Conservation (phyloP, 2,888 invertebrate genomes). For the Antheraea assamensis region DNA sequence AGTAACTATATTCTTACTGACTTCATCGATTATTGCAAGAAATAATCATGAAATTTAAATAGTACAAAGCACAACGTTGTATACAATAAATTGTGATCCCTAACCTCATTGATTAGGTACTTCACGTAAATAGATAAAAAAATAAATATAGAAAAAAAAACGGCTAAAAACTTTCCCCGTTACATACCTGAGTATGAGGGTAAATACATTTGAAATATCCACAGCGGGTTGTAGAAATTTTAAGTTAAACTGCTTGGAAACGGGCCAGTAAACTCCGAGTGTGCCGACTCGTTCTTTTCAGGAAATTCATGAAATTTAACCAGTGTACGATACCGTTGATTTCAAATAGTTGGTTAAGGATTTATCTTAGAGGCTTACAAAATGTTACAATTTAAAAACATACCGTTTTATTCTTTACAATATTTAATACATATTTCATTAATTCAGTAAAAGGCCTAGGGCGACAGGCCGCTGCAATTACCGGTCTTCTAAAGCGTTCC, state of each 20-base stretch:
- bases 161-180: neutral
- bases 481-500: too few species aligned
- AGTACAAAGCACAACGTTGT: neutral
- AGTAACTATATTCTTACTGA: too few species aligned
- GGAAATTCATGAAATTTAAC: neutral
- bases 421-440: neutral
- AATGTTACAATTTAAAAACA: neutral
- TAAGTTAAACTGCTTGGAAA: constrained; percentile 11
- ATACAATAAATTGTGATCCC: neutral
- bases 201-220: constrained; percentile 7
- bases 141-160: neutral
- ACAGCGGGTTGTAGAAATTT: constrained; percentile 9
- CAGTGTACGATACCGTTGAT: neutral
- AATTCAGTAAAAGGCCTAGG: too few species aligned
- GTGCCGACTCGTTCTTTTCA: neutral
- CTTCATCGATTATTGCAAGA: neutral
- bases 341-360: neutral
- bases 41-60: neutral
- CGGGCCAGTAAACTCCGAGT: neutral
- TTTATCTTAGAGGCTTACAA: neutral
- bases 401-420: neutral
- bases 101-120: neutral
- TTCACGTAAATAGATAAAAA: neutral
- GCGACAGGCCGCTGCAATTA: too few species aligned
- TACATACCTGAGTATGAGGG: neutral